A percentile compares a stretch with the other conserved stretches of the same genome.
phyloP scores from a whole-genome alignment of 2,888 invertebrate species.

The Sepiola atlantica region DNA sequence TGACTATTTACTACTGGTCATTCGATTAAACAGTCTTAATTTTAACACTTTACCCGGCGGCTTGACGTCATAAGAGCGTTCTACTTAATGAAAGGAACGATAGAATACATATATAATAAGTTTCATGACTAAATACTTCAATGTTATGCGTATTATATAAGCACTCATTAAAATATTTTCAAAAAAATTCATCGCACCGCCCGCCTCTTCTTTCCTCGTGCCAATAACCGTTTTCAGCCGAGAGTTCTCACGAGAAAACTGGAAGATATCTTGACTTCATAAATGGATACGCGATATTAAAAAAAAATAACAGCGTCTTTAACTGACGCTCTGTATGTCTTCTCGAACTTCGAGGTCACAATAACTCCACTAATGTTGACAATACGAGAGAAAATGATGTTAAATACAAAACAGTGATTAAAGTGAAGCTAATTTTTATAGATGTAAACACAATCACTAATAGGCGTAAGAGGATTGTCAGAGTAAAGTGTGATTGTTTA shows the following conservation, averaged over 20 bases:
- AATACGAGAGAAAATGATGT: too few species aligned
- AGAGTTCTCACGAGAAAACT: background rate
- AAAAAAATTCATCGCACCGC: background rate
- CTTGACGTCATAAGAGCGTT: too few species aligned
- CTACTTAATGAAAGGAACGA: too few species aligned
- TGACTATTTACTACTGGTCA: too few species aligned
- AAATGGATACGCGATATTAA: too few species aligned
- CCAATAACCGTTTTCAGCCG: background rate
- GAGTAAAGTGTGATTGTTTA: background rate
- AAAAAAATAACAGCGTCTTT: background rate
- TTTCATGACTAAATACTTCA: constrained; percentile 3
- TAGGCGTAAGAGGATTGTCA: constrained; percentile 32
- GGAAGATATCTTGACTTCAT: background rate
- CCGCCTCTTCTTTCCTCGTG: background rate
- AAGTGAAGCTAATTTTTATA: constrained; percentile 12
- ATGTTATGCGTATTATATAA: background rate
- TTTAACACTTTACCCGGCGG: too few species aligned
- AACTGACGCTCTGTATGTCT: background rate
- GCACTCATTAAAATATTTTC: background rate
- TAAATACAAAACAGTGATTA: background rate
- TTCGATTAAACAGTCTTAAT: too few species aligned
- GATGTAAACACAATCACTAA: background rate
- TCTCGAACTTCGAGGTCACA: background rate
- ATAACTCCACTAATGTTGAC: background rate
- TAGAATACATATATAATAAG: too few species aligned